Evolutionary conservation across 2,888 invertebrate genomes (phyloP), one percentile per base, ranked within the genome.

Genomic region (Timema cristinae): DNA sequence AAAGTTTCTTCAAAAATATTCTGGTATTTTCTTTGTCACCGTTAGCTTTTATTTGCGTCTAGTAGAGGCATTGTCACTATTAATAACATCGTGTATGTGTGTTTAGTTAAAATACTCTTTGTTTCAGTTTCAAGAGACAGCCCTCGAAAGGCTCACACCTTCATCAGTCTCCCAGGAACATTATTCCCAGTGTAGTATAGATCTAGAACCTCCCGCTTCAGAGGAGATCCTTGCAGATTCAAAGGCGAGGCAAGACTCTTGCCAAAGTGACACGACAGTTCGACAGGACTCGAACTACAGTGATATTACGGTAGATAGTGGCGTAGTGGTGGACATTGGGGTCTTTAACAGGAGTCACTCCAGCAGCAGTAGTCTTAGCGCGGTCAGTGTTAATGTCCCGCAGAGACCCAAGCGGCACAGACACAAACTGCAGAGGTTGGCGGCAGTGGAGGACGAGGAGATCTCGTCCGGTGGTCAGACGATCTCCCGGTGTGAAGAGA

Each of bases 221-320:
- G 54, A 68, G 13, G 69, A 13, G 8, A 56, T n/a, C 6, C 52
- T 51, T 7, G 69, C 48, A 1, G 67, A 32, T 7, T 32, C 59
- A 15, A 50, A 63, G 10, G n/a, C 13, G 6, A 69, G 71, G 8
- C 73, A 73, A 51, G 73, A 74, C 61, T 69, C 72, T 0, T 47
- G 32, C 5, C 67, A 52, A 56, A 70, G 72, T 47, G 72, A 70
- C 67, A 15, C 71, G 15, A 69, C 77, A 72, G 70, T 71, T 74
- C 77, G 77, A 49, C 79, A 77, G 68, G 79, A 77, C 76, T 79
- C 77, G 15, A 78, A 75, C 76, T 78, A 75, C 74, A 79, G 76
- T 73, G 79, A 76, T 74, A 77, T 73, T 74, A 77, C 76, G 56
- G 79, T 76, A 51, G 79, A 79, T 75, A 77, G 77, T 67, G 78